A percentile compares a stretch with the other conserved stretches of the same genome.
These are phyloP conservation scores for Gisinianus flammeolus DNA, from an alignment of 2,888 invertebrate genomes.

Conservation along the genomic window DNA sequence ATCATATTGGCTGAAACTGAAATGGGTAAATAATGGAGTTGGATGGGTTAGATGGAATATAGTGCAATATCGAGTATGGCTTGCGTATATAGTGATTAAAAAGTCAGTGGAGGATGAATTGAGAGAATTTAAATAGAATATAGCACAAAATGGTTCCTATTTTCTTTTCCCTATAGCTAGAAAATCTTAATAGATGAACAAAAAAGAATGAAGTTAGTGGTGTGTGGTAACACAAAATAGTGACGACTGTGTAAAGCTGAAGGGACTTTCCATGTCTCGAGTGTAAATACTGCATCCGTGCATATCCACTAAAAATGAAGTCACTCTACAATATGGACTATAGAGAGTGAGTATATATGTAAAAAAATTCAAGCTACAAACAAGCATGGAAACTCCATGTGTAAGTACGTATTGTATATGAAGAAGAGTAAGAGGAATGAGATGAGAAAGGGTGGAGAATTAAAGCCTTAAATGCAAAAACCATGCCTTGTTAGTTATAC, in stretches of 20 bases:
- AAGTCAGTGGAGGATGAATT: not conserved
- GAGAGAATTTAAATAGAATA: not conserved
- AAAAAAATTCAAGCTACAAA: no score
- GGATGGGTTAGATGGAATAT: not conserved
- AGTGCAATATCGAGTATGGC: not conserved
- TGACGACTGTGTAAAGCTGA: not conserved
- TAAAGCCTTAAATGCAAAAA: constrained; percentile 48
- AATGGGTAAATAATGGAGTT: not conserved
- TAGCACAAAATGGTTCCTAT: no score
- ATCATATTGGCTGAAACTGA: not conserved
- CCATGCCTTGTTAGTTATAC: constrained; percentile 42
- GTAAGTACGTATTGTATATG: no score
- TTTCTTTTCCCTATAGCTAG: no score
- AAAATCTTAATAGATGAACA: constrained; percentile 5
- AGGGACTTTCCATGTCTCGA: not conserved
- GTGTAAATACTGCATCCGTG: no score
- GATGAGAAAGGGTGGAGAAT: constrained; percentile 37
- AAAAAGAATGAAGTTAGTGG: not conserved
- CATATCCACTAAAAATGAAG: not conserved
- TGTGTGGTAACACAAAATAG: not conserved
- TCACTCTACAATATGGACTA: not conserved
- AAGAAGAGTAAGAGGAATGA: constrained; percentile 8
- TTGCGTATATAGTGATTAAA: not conserved
- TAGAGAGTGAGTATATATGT: constrained; percentile 14
- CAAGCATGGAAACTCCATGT: no score